Percentiles rank a stretch among this genome's conserved stretches.
These are phyloP conservation scores for Oncorhynchus keta DNA, from an alignment of 2,113 vertebrate genomes.

Conservation along the genomic window DNA sequence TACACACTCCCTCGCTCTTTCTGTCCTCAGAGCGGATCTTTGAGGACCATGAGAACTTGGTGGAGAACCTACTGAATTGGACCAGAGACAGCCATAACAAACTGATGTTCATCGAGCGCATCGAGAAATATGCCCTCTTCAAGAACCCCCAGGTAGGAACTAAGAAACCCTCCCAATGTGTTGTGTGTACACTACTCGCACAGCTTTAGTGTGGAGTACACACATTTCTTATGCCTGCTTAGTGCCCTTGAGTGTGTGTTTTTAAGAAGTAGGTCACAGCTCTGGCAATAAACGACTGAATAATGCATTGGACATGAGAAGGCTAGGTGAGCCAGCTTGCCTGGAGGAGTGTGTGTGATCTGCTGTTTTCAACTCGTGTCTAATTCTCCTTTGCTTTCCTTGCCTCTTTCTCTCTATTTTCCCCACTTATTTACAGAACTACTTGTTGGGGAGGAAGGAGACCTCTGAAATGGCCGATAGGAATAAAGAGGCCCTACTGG, in stretches of 20 bases:
- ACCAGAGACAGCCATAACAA: conserved; percentile 98
- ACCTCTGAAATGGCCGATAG: conserved; percentile 96
- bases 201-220: conserved; percentile 2
- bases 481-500: conserved; percentile 95
- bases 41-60: conserved; percentile 97
- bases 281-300: conserved; percentile 52
- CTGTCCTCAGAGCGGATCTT: conserved; percentile 87
- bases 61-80: conserved; percentile 98
- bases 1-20: not conserved
- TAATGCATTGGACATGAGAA: conserved; percentile 59
- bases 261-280: conserved; percentile 64
- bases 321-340: conserved; percentile 32
- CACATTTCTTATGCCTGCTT: conserved; percentile 47
- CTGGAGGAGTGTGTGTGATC: not conserved
- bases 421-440: conserved; percentile 80
- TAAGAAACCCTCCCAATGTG: not conserved
- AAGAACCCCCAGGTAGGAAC: conserved; percentile 92
- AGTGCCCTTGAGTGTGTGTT: conserved; percentile 2
- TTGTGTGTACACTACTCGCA: not conserved
- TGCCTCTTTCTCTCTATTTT: not conserved
- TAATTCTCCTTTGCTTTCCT: not conserved
- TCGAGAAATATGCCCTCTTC: conserved; percentile 97
- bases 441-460: conserved; percentile 94
- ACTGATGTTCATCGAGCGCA: conserved; percentile 95
- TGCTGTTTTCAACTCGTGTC: not conserved